These are phyloP conservation scores for Actinemys pallida DNA, from an alignment of 2,113 vertebrate species.

Conservation along the genomic window DNA sequence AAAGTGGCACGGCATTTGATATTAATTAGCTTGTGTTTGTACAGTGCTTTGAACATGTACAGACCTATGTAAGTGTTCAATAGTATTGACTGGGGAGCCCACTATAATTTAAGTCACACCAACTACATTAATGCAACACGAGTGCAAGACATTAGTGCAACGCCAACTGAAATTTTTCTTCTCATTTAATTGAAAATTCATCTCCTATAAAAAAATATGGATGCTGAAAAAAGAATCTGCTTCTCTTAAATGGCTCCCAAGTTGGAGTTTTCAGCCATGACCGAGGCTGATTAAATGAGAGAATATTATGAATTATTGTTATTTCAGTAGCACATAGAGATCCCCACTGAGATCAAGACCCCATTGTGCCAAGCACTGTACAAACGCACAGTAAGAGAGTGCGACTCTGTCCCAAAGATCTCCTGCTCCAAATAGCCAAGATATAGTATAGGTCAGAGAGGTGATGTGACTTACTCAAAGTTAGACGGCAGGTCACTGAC, in stretches of 20 bases:
- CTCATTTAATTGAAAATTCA: slow-evolving; percentile 58
- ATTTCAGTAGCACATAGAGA: background rate
- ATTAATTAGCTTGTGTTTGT: accelerated
- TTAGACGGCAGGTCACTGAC: background rate
- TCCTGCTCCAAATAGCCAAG: background rate
- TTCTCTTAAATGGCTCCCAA: slow-evolving; percentile 25
- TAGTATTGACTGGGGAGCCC: background rate
- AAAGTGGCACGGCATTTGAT: background rate
- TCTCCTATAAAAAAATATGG: slow-evolving; percentile 9
- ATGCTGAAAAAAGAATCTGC: background rate
- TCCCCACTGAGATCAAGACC: background rate
- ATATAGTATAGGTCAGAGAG: background rate
- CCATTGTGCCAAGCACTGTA: slow-evolving; percentile 20
- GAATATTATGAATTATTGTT: slow-evolving; percentile 10
- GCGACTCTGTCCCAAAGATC: background rate
- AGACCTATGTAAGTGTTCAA: background rate
- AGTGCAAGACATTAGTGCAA: background rate
- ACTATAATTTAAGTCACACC: background rate
- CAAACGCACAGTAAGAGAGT: background rate
- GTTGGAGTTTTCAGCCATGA: background rate
- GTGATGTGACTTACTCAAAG: background rate
- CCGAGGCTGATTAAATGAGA: slow-evolving; percentile 2
- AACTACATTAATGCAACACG: background rate
- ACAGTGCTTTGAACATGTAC: too few species aligned
- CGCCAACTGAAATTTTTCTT: slow-evolving; percentile 6